Evolutionary conservation across 2,113 vertebrate genomes (phyloP).

Genomic region (Rhinolophus sinicus): DNA sequence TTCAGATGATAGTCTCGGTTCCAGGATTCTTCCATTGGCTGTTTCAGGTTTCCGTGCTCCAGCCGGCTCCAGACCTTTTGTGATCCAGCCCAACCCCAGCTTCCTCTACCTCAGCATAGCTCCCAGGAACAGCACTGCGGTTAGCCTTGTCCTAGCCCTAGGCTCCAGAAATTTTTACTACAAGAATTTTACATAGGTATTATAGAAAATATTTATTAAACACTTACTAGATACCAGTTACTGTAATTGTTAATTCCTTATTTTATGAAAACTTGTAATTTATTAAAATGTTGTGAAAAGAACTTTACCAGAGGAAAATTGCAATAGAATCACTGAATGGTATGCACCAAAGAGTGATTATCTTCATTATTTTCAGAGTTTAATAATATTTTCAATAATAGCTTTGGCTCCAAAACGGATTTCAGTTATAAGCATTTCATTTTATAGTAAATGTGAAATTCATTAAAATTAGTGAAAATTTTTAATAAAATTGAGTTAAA

Average conservation of each 20-base stretch:
- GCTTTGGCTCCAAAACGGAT: neutral
- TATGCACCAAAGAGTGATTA: neutral
- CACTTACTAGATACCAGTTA: neutral
- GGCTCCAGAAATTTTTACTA: neutral
- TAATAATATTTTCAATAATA: neutral
- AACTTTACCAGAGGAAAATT: neutral
- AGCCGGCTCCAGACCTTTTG: neutral
- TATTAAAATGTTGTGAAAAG: conserved; percentile 15
- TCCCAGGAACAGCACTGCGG: neutral
- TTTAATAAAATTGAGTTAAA: neutral
- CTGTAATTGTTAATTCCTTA: neutral
- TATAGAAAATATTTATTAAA: neutral
- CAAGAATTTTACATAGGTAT: neutral
- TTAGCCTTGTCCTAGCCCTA: neutral
- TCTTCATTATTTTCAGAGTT: conserved; percentile 22
- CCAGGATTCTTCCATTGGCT: neutral
- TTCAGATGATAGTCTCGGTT: neutral
- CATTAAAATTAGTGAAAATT: neutral
- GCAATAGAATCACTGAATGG: neutral
- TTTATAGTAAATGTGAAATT: neutral
- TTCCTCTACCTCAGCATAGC: neutral
- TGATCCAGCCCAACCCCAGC: neutral
- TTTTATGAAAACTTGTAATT: neutral
- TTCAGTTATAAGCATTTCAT: conserved; percentile 17
- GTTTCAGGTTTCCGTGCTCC: neutral